A percentile compares a stretch with the other conserved stretches of the same genome.
Evolutionary conservation across 2,113 vertebrate species (phyloP).

Genomic region (Rhea americana): DNA sequence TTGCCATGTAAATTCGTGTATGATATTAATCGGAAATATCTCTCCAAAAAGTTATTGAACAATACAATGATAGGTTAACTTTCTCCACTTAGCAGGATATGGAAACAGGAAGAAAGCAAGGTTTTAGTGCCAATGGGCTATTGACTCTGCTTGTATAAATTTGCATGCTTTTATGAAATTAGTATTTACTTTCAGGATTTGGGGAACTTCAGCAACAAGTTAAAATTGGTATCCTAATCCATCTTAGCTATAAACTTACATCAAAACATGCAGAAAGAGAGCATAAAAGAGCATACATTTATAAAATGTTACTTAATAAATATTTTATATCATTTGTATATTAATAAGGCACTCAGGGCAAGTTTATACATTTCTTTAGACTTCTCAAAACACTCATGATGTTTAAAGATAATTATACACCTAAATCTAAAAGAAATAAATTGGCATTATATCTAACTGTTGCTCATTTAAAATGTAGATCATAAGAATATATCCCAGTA

Average conservation of each 20-base stretch:
- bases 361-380: not conserved
- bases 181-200: not conserved
- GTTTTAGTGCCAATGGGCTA: not conserved
- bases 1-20: slow-evolving; percentile 43
- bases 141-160: not conserved
- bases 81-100: not conserved
- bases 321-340: not conserved
- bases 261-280: not conserved
- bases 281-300: not conserved
- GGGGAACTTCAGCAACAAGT: not conserved
- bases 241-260: not conserved
- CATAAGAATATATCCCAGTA: not conserved
- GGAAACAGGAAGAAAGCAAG: not conserved
- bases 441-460: not conserved
- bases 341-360: not conserved
- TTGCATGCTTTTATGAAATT: not conserved
- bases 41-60: slow-evolving; percentile 38
- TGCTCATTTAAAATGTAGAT: not conserved
- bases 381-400: not conserved
- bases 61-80: slow-evolving; percentile 42
- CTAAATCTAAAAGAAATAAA: not conserved
- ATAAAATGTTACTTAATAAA: not conserved
- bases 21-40: not conserved
- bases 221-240: not conserved
- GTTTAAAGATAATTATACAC: not conserved